These are phyloP conservation scores for zebrafish (Danio rerio) DNA, from an alignment of 2,113 vertebrate genomes.

Conservation along the genomic window DNA sequence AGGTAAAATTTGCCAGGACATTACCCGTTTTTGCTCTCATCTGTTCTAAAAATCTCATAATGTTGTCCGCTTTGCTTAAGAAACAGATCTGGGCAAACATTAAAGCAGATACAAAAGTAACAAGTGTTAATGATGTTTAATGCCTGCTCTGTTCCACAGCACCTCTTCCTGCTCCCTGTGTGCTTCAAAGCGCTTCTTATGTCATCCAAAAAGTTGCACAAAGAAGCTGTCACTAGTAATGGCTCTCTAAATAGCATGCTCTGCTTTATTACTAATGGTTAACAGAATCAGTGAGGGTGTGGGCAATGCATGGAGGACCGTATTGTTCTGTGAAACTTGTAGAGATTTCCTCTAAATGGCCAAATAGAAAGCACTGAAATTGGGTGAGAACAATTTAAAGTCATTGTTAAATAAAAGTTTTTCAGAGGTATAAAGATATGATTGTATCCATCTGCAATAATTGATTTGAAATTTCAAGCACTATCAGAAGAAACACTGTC, in stretches of 20 bases:
- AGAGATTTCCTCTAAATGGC: slow-evolving; percentile 60
- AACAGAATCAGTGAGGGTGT: slow-evolving; percentile 74
- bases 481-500: not conserved
- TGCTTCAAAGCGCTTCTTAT: slow-evolving; percentile 59
- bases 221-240: slow-evolving; percentile 76
- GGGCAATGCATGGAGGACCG: slow-evolving; percentile 69
- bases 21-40: too few species aligned
- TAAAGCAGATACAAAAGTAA: slow-evolving; percentile 65
- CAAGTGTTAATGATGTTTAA: slow-evolving; percentile 68
- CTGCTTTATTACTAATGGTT: slow-evolving; percentile 83
- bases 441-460: not conserved
- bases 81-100: slow-evolving; percentile 59
- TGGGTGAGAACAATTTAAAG: not conserved
- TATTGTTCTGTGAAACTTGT: slow-evolving; percentile 67
- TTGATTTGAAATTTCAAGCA: not conserved
- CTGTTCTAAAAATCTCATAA: too few species aligned
- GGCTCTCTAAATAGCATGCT: slow-evolving; percentile 80
- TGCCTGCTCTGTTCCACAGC: not conserved
- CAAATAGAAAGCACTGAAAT: not conserved
- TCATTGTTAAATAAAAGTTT: not conserved
- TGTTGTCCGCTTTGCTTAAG: slow-evolving; percentile 56
- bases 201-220: slow-evolving; percentile 67
- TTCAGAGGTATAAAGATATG: not conserved
- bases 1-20: too few species aligned
- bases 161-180: slow-evolving; percentile 53